These are phyloP conservation scores for Zapornia atra DNA, from an alignment of 2,113 vertebrate genomes.

Conservation along the genomic window DNA sequence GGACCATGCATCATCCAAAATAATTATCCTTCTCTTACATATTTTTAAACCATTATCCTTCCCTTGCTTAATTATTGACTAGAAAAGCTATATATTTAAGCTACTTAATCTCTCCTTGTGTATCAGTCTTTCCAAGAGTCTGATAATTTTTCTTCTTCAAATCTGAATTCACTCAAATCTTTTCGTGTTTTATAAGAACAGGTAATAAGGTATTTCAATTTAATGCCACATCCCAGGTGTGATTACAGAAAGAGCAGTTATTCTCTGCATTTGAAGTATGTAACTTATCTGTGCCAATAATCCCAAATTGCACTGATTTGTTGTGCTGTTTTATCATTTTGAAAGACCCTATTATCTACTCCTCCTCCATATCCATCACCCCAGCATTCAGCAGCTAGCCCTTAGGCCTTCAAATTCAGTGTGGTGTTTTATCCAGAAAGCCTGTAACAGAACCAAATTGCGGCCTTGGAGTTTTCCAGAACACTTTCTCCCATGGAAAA, in stretches of 20 bases:
- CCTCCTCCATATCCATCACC: slow-evolving; percentile 37
- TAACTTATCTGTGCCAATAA: neutral
- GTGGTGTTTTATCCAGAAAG: neutral
- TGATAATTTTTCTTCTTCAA: neutral
- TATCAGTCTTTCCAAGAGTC: slow-evolving; percentile 12
- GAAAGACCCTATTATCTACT: slow-evolving; percentile 41
- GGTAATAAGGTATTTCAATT: slow-evolving; percentile 20
- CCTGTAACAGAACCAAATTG: neutral
- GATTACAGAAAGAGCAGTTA: slow-evolving; percentile 13
- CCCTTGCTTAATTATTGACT: slow-evolving; percentile 40
- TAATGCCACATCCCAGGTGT: slow-evolving; percentile 8
- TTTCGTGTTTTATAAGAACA: neutral
- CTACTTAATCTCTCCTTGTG: neutral
- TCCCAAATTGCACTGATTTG: slow-evolving; percentile 15
- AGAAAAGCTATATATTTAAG: slow-evolving; percentile 35
- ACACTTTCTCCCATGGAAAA: neutral
- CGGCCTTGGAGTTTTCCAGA: neutral
- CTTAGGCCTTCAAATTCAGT: neutral
- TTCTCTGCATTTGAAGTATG: neutral
- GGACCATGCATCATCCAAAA: slow-evolving; percentile 27
- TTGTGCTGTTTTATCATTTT: slow-evolving; percentile 51
- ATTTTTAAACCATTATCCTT: slow-evolving; percentile 39
- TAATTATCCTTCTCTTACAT: neutral
- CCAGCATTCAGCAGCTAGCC: neutral
- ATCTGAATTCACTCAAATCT: neutral